phyloP scores from a whole-genome alignment of 2,888 invertebrate genomes.

The Lithophane leautieri region DNA sequence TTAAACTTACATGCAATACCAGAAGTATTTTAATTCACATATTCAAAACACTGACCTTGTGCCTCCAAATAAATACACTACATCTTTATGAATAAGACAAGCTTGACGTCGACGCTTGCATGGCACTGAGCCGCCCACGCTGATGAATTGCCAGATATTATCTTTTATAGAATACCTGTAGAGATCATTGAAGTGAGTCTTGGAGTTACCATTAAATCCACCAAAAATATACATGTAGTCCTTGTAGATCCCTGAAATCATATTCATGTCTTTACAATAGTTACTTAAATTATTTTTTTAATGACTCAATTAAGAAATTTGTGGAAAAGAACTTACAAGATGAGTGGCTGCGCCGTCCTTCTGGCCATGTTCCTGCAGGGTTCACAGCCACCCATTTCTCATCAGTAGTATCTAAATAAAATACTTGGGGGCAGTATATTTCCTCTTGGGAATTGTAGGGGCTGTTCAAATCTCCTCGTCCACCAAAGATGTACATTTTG shows the following conservation, averaged over 20 bases:
- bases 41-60: slow-evolving; percentile 92
- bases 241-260: slow-evolving; percentile 93
- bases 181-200: slow-evolving; percentile 96
- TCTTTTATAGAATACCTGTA: slow-evolving; percentile 92
- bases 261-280: not conserved
- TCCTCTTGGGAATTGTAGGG: slow-evolving; percentile 91
- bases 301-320: not conserved
- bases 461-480: slow-evolving; percentile 93
- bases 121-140: slow-evolving; percentile 91
- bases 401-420: slow-evolving; percentile 93
- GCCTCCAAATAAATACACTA: slow-evolving; percentile 96
- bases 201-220: slow-evolving; percentile 95
- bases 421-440: slow-evolving; percentile 94
- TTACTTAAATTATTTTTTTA: not conserved
- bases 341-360: slow-evolving; percentile 97
- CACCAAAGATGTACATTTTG: slow-evolving; percentile 97
- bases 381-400: slow-evolving; percentile 92
- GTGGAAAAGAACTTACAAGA: slow-evolving; percentile 92
- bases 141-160: slow-evolving; percentile 91
- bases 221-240: slow-evolving; percentile 96
- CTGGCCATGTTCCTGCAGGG: slow-evolving; percentile 92
- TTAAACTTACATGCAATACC: slow-evolving; percentile 36
- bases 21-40: slow-evolving; percentile 39
- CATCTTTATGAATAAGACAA: slow-evolving; percentile 93
- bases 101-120: slow-evolving; percentile 94